Conservation (phyloP, 2,113 vertebrate genomes). For the Desmodus rotundus region DNA sequence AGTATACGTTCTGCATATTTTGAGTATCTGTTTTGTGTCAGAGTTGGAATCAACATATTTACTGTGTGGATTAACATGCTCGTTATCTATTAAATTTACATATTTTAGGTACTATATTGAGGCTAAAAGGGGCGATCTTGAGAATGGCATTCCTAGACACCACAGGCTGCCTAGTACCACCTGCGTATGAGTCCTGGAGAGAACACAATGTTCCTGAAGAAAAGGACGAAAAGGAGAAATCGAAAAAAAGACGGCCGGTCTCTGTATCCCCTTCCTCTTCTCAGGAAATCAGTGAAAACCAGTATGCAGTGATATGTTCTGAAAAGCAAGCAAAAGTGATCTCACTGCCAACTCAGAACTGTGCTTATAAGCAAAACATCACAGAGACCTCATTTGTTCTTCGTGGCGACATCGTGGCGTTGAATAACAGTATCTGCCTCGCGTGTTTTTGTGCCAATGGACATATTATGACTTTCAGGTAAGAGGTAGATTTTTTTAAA, state of each 20-base stretch:
- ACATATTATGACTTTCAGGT: slow-evolving; percentile 99
- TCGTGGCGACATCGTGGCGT: slow-evolving; percentile 92
- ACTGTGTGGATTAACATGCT: background rate
- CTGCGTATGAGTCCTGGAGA: slow-evolving; percentile 91
- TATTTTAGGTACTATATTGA: slow-evolving; percentile 90
- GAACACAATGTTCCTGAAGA: slow-evolving; percentile 91
- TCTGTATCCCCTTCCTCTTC: slow-evolving; percentile 96
- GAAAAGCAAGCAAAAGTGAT: slow-evolving; percentile 99
- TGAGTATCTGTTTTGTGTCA: background rate
- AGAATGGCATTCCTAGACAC: slow-evolving; percentile 95
- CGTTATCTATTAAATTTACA: slow-evolving; percentile 45
- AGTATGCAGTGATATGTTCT: slow-evolving; percentile 97
- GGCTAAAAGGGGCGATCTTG: slow-evolving; percentile 93
- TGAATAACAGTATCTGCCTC: slow-evolving; percentile 91
- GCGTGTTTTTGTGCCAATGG: slow-evolving; percentile 99
- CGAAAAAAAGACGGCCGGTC: slow-evolving; percentile 92
- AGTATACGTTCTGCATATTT: background rate
- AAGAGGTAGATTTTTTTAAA: slow-evolving; percentile 61
- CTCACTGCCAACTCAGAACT: slow-evolving; percentile 94
- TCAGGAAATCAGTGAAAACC: slow-evolving; percentile 95
- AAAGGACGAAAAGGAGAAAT: slow-evolving; percentile 94
- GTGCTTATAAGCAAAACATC: slow-evolving; percentile 96
- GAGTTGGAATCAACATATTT: background rate
- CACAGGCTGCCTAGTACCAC: slow-evolving; percentile 86
- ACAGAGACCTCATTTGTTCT: slow-evolving; percentile 98